Evolutionary conservation across 2,888 invertebrate species (phyloP).

Genomic region (Ormia ochracea): DNA sequence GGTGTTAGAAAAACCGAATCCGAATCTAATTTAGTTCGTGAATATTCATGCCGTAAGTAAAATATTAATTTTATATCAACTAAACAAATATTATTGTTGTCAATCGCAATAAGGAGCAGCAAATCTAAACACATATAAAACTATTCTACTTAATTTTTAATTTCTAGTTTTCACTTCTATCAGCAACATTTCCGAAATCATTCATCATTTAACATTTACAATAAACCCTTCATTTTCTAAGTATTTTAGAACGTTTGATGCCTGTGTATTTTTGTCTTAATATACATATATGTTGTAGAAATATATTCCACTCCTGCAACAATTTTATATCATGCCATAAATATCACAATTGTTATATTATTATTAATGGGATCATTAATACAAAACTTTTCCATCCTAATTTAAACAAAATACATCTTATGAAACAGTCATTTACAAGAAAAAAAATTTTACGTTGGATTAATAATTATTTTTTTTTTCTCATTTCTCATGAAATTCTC

Average conservation of each 20-base stretch:
- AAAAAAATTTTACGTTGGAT: background rate
- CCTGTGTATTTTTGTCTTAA: constrained; percentile 25
- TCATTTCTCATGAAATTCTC: too few relatives aligned
- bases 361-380: background rate
- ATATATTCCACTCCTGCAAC: background rate
- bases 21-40: constrained; percentile 86
- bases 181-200: background rate
- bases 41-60: constrained; percentile 88
- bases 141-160: background rate
- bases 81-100: constrained; percentile 9
- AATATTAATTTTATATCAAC: background rate
- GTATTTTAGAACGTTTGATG: constrained; percentile 16
- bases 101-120: constrained; percentile 36
- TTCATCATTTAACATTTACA: constrained; percentile 1
- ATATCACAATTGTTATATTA: constrained; percentile 20
- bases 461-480: too few relatives aligned
- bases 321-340: constrained; percentile 33
- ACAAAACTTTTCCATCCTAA: background rate
- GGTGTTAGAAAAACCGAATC: constrained; percentile 91
- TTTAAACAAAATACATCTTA: background rate
- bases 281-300: constrained; percentile 55
- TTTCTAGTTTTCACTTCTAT: background rate
- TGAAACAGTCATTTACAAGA: too few relatives aligned
- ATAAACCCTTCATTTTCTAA: background rate
- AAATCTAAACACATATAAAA: background rate